These are phyloP conservation scores for Chionomys nivalis DNA, from an alignment of 2,113 vertebrate species.

Conservation along the genomic window DNA sequence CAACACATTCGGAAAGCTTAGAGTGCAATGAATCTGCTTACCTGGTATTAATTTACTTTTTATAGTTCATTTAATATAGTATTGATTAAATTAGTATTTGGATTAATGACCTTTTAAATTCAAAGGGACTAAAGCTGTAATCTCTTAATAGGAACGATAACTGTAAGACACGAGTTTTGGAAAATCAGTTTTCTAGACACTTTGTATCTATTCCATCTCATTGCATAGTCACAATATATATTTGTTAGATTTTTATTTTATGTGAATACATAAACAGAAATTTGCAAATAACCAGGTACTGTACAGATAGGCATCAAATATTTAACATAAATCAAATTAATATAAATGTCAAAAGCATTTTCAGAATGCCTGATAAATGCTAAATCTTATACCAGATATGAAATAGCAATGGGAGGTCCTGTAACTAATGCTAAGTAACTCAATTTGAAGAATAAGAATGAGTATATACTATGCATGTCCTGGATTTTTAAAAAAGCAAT, in stretches of 20 bases:
- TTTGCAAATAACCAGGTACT: neutral
- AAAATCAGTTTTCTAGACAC: constrained; percentile 77
- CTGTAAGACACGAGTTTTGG: constrained; percentile 69
- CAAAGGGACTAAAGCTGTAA: constrained; percentile 71
- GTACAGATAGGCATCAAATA: neutral
- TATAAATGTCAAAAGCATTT: constrained; percentile 26
- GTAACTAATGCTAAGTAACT: neutral
- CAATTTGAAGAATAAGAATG: neutral
- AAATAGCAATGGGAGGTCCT: neutral
- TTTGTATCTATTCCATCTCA: neutral
- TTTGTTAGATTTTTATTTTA: neutral
- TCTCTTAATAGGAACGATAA: constrained; percentile 68
- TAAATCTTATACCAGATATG: neutral
- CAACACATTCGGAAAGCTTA: constrained; percentile 75
- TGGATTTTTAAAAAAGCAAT: neutral
- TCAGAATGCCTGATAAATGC: neutral
- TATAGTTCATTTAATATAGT: constrained; percentile 84
- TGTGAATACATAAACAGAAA: neutral
- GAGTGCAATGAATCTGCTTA: constrained; percentile 74
- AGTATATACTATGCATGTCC: neutral
- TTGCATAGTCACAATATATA: neutral
- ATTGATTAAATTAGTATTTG: constrained; percentile 86
- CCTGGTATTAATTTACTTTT: constrained; percentile 86
- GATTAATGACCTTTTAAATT: constrained; percentile 86
- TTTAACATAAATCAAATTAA: neutral